A percentile compares a stretch with the other conserved stretches of the same genome.
These are phyloP conservation scores for Drosophila quadrilineata DNA, from an alignment of 1,140 invertebrate genomes.

Conservation along the genomic window DNA sequence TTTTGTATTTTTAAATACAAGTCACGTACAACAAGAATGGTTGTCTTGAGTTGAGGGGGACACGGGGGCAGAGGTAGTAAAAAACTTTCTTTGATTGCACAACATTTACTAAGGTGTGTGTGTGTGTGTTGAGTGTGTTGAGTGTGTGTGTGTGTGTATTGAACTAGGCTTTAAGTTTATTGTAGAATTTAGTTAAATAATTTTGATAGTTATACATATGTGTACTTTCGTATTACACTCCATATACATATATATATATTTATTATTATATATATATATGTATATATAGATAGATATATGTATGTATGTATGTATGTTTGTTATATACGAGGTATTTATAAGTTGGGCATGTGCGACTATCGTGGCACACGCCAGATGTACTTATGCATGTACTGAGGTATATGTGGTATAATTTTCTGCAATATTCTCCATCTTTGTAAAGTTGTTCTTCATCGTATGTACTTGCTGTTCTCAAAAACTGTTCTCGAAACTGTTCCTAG, in stretches of 20 bases:
- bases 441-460: too few relatives aligned
- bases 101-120: slow-evolving; percentile 63
- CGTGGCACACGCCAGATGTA: slow-evolving; percentile 42
- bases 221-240: too few relatives aligned
- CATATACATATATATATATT: not conserved
- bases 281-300: slow-evolving; percentile 30
- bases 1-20: slow-evolving; percentile 58
- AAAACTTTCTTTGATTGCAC: slow-evolving; percentile 52
- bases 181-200: slow-evolving; percentile 70
- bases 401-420: slow-evolving; percentile 77
- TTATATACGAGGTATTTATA: slow-evolving; percentile 73
- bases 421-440: too few relatives aligned
- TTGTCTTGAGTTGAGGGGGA: slow-evolving; percentile 4
- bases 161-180: slow-evolving; percentile 2
- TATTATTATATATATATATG: slow-evolving; percentile 2
- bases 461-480: slow-evolving; percentile 73
- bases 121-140: too few relatives aligned
- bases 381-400: slow-evolving; percentile 79
- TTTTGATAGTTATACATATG: slow-evolving; percentile 11
- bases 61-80: slow-evolving; percentile 56
- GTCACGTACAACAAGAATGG: slow-evolving; percentile 77
- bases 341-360: slow-evolving; percentile 2
- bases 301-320: slow-evolving; percentile 53
- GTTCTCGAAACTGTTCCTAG: too few relatives aligned
- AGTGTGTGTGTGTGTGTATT: slow-evolving; percentile 52